Conservation (phyloP, 2,797 vertebrate species). For the Pyrocephalus nanus region DNA sequence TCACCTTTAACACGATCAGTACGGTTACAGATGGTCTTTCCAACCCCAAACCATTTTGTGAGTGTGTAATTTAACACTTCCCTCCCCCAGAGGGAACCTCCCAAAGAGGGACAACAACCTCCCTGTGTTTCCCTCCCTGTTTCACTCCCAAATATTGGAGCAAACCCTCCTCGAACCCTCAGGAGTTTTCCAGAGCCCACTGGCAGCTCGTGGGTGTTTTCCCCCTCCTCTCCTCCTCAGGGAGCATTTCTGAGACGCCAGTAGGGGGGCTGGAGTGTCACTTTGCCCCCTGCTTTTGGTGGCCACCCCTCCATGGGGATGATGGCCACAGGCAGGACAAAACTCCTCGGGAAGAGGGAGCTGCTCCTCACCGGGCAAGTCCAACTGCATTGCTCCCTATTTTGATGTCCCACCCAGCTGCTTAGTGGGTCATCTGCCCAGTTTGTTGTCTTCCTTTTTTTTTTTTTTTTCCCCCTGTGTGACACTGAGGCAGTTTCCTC, state of each 20-base stretch:
- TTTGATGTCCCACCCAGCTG: slow-evolving; percentile 48
- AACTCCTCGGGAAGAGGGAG: neutral
- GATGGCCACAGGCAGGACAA: neutral
- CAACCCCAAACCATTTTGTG: neutral
- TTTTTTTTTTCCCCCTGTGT: neutral
- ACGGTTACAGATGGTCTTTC: neutral
- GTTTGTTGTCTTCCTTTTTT: neutral
- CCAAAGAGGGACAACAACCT: neutral
- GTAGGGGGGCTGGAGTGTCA: neutral
- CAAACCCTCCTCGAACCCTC: rapidly evolving
- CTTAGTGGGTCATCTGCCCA: slow-evolving; percentile 24
- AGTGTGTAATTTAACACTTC: neutral
- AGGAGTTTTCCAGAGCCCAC: neutral
- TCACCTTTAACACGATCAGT: neutral
- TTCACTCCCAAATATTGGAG: neutral
- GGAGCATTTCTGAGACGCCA: neutral
- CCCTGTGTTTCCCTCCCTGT: rapidly evolving
- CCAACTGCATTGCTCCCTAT: slow-evolving; percentile 40
- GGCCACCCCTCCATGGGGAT: neutral
- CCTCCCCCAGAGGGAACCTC: neutral
- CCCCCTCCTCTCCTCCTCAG: neutral
- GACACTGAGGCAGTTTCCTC: slow-evolving; percentile 38
- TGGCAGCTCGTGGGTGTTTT: neutral
- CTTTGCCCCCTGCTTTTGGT: neutral
- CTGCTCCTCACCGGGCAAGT: neutral